Evolutionary conservation across 2,113 vertebrate species (phyloP).

Genomic region (Poecilia latipinna): DNA sequence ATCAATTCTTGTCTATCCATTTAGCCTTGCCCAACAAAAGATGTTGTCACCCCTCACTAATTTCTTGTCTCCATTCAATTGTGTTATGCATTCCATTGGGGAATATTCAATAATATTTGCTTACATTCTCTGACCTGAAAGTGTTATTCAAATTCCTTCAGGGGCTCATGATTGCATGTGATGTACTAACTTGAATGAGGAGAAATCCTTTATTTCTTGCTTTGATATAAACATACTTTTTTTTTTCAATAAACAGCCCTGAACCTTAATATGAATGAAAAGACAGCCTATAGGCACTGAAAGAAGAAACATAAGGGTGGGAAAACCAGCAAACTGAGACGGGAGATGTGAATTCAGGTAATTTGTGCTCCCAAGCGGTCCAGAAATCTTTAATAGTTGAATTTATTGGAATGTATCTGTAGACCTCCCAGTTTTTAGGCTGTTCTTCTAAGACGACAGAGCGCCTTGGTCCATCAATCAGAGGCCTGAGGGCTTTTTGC

Average conservation of each 20-base stretch:
- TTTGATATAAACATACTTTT: conserved; percentile 28
- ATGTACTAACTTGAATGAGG: conserved; percentile 34
- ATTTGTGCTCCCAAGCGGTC: conserved; percentile 43
- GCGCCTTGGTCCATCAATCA: conserved; percentile 64
- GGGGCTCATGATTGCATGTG: conserved; percentile 19
- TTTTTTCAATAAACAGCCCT: conserved; percentile 5
- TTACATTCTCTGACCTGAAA: conserved; percentile 54
- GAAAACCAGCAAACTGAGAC: conserved; percentile 37
- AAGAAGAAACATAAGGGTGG: conserved; percentile 31
- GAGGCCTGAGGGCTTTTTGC: conserved; percentile 37
- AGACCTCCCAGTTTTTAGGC: conserved; percentile 61
- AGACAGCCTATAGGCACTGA: conserved; percentile 60
- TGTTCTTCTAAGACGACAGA: conserved; percentile 40
- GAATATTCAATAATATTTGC: conserved; percentile 70
- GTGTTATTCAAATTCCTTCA: conserved; percentile 52
- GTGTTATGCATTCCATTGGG: conserved; percentile 56
- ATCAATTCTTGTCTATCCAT: conserved; percentile 59
- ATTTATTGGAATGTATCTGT: conserved; percentile 55
- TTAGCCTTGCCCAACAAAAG: conserved; percentile 67
- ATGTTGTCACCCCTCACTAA: conserved; percentile 67
- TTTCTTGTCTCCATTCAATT: conserved; percentile 67
- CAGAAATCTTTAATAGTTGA: conserved; percentile 67
- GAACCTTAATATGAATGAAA: conserved; percentile 40
- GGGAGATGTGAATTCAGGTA: conserved; percentile 21
- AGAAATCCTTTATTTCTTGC: conserved; percentile 37